phyloP scores from a whole-genome alignment of 1,140 invertebrate genomes.

The Monochamus saltuarius region DNA sequence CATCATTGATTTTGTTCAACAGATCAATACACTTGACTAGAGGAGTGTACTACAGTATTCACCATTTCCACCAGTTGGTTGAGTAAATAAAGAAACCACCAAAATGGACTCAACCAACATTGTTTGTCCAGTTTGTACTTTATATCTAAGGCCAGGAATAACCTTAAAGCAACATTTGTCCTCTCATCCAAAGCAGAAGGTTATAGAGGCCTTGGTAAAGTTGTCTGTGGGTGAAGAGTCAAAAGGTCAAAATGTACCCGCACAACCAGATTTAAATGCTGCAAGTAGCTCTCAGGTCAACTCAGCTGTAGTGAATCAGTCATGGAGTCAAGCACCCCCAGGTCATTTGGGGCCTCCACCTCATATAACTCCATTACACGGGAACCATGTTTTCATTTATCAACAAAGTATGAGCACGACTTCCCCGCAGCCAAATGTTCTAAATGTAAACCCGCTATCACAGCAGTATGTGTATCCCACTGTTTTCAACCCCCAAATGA shows the following conservation, averaged over 20 bases:
- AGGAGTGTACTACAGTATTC: slow-evolving; percentile 28
- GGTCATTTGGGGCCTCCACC: slow-evolving; percentile 17
- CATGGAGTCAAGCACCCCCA: slow-evolving; percentile 28
- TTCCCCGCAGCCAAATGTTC: slow-evolving; percentile 45
- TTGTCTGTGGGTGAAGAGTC: slow-evolving; percentile 36
- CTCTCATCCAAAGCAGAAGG: slow-evolving; percentile 82
- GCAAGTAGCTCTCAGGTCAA: slow-evolving; percentile 22
- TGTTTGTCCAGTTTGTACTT: slow-evolving; percentile 77
- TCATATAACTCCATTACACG: slow-evolving; percentile 28
- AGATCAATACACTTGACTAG: slow-evolving; percentile 40
- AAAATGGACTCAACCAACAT: slow-evolving; percentile 49
- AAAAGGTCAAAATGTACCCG: not conserved
- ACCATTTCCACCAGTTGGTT: not conserved
- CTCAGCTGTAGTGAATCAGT: slow-evolving; percentile 22
- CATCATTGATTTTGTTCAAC: slow-evolving; percentile 43
- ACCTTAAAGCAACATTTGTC: slow-evolving; percentile 75
- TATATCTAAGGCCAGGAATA: slow-evolving; percentile 78
- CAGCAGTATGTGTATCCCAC: slow-evolving; percentile 59
- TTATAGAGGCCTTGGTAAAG: slow-evolving; percentile 76
- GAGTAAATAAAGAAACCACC: slow-evolving; percentile 9
- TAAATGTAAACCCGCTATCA: slow-evolving; percentile 51
- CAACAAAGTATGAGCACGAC: slow-evolving; percentile 61
- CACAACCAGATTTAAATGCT: not conserved
- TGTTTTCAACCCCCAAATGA: slow-evolving; percentile 57
- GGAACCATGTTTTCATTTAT: slow-evolving; percentile 57